phyloP scores from a whole-genome alignment of 2,113 vertebrate species.

The Mugil cephalus region DNA sequence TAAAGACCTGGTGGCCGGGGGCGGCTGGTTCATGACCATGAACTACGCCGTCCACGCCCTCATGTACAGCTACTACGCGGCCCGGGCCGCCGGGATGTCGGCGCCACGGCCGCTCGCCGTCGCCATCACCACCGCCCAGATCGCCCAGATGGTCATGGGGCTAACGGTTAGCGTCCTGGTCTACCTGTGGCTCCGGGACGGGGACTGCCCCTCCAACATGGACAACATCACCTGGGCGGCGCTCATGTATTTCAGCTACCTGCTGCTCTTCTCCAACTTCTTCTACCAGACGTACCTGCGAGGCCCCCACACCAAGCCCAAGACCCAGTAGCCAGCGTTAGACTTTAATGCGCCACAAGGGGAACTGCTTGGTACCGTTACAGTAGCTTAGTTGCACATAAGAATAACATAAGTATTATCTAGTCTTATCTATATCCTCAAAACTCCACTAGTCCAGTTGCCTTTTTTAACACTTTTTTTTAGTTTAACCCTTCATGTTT shows the following conservation, averaged over 20 bases:
- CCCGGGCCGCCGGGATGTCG: constrained; percentile 90
- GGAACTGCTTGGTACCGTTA: too few species aligned
- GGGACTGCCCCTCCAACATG: constrained; percentile 70
- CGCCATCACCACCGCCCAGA: constrained; percentile 93
- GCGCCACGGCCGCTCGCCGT: constrained; percentile 91
- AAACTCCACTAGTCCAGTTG: too few species aligned
- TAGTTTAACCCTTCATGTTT: too few species aligned
- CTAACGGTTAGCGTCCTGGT: constrained; percentile 74
- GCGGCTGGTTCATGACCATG: constrained; percentile 99
- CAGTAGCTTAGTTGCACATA: neutral
- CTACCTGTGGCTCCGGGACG: constrained; percentile 82
- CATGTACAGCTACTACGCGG: constrained; percentile 97
- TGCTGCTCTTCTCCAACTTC: constrained; percentile 88
- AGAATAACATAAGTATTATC: too few species aligned
- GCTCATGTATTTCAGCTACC: constrained; percentile 87
- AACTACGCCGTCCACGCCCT: constrained; percentile 95
- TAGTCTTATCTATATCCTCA: too few species aligned
- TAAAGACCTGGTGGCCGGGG: constrained; percentile 98
- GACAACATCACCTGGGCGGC: constrained; percentile 80
- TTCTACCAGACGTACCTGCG: constrained; percentile 87
- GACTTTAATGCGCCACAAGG: too few species aligned
- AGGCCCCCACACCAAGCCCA: neutral
- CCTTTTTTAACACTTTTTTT: too few species aligned
- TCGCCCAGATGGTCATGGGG: constrained; percentile 91
- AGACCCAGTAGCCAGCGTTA: constrained; percentile 25